A percentile compares a stretch with the other conserved stretches of the same genome.
Evolutionary conservation across 2,113 vertebrate genomes (phyloP).

Genomic region (Sapayoa aenigma): DNA sequence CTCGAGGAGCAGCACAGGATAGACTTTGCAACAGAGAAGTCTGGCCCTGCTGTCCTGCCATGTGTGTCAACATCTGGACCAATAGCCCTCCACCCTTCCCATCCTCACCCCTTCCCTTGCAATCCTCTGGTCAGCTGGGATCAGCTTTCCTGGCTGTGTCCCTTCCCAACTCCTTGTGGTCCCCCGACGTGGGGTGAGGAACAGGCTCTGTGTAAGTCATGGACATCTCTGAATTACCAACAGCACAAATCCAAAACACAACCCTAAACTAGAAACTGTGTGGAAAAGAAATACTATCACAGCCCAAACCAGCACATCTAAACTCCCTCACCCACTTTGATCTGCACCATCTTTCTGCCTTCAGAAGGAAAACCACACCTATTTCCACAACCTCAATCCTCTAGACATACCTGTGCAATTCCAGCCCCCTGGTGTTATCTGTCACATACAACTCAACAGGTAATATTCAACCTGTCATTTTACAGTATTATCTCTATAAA

Average conservation of each 20-base stretch:
- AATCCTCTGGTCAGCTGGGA: neutral
- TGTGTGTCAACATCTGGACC: neutral
- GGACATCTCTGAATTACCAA: neutral
- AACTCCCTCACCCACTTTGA: rapidly evolving
- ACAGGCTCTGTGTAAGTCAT: neutral
- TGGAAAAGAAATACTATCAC: neutral
- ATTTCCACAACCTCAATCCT: neutral
- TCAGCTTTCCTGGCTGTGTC: neutral
- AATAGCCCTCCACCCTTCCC: neutral
- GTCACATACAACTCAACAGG: neutral
- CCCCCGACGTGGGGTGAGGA: neutral
- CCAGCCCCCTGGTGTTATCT: neutral
- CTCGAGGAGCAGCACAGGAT: neutral
- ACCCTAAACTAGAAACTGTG: too few relatives aligned
- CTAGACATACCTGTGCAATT: neutral
- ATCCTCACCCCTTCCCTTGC: neutral
- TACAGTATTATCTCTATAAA: rapidly evolving
- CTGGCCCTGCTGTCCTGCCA: neutral
- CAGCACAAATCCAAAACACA: neutral
- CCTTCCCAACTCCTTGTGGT: neutral
- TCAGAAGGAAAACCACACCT: neutral
- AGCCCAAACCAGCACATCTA: neutral
- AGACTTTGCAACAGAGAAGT: neutral
- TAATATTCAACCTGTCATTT: neutral
- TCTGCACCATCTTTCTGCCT: neutral